These are phyloP conservation scores for Bubo scandiacus DNA, from an alignment of 2,113 vertebrate species.

Conservation along the genomic window DNA sequence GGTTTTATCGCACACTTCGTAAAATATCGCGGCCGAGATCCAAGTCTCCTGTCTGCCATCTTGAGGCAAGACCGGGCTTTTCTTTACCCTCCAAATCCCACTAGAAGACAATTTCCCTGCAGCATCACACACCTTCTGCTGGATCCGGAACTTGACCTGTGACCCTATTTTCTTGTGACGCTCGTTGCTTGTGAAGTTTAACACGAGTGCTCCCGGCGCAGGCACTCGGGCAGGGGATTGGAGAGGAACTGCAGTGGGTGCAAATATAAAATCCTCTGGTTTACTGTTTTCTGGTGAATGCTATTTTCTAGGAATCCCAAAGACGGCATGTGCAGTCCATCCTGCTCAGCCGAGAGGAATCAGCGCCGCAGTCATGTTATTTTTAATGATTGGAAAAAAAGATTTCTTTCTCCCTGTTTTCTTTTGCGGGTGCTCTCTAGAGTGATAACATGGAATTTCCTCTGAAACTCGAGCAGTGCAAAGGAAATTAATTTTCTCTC, in stretches of 20 bases:
- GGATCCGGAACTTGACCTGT: rapidly evolving
- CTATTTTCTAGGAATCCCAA: not conserved
- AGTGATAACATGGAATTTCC: constrained; percentile 25
- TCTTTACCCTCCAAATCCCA: not conserved
- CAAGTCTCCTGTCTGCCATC: constrained; percentile 1
- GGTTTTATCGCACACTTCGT: rapidly evolving
- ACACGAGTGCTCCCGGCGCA: rapidly evolving
- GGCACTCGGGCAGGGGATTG: not conserved
- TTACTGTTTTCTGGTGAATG: not conserved
- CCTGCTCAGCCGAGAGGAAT: not conserved
- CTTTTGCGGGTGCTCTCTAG: not conserved
- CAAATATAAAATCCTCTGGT: rapidly evolving
- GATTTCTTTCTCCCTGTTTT: not conserved
- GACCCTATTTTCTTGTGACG: not conserved
- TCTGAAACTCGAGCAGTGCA: not conserved
- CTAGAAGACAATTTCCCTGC: not conserved
- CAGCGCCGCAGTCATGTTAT: not conserved
- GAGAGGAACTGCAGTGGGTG: rapidly evolving
- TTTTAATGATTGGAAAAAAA: not conserved
- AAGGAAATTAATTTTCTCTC: not conserved
- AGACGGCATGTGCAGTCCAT: not conserved
- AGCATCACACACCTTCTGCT: rapidly evolving
- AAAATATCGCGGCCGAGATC: not conserved
- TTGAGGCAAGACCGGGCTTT: not conserved
- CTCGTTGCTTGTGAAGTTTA: not conserved